These are phyloP conservation scores for Ypsolopha sequella DNA, from an alignment of 2,888 invertebrate species.

Conservation along the genomic window DNA sequence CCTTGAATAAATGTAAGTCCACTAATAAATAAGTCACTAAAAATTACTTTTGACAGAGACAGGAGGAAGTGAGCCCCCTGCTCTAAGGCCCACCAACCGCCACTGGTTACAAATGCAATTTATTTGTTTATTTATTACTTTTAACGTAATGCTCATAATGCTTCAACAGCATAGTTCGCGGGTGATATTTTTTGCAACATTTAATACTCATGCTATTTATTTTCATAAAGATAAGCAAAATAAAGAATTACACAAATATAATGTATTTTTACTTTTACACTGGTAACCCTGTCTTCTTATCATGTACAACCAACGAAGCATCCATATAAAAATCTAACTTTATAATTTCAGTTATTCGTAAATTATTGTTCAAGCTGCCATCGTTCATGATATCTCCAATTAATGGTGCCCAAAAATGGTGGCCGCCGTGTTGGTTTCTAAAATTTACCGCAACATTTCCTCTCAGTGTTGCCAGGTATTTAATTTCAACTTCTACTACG, in stretches of 20 bases:
- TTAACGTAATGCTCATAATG: no score
- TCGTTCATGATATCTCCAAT: constrained; percentile 31
- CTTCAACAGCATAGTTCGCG: no score
- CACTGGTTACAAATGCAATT: no score
- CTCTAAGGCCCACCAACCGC: no score
- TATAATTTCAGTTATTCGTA: constrained; percentile 24
- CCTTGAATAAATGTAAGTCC: no score
- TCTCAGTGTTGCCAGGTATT: constrained; percentile 28
- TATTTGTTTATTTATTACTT: no score
- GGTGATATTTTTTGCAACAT: no score
- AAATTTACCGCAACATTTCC: constrained; percentile 47
- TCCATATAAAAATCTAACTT: constrained; percentile 38
- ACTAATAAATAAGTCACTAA: no score
- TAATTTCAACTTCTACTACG: constrained; percentile 35
- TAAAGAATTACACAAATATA: background rate
- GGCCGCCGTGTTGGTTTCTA: constrained; percentile 25
- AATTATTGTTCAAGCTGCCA: constrained; percentile 28
- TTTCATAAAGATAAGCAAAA: no score
- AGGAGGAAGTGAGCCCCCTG: no score
- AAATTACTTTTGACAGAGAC: no score
- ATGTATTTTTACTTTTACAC: constrained; percentile 16
- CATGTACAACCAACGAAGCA: constrained; percentile 37
- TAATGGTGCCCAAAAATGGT: constrained; percentile 43
- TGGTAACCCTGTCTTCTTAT: constrained; percentile 29
- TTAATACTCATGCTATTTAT: no score